Conservation (phyloP, 1,140 invertebrate species). For the Ladona fulva region DNA sequence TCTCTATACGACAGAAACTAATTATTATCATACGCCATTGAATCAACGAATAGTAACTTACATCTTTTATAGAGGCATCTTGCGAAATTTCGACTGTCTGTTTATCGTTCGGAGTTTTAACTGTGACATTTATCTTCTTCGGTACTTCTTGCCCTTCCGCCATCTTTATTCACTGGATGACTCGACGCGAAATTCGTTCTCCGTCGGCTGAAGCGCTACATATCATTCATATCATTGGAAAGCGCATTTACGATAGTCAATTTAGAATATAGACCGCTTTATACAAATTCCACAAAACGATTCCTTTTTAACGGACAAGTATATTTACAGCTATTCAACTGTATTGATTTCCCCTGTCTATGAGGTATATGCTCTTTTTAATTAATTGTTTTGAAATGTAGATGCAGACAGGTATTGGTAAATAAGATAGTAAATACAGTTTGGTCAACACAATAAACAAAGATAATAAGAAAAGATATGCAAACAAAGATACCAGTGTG, state of each 20-base stretch:
- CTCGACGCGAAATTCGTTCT: constrained; percentile 14
- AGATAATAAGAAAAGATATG: no score
- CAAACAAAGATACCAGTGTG: no score
- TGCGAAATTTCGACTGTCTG: constrained; percentile 78
- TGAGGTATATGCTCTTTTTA: no score
- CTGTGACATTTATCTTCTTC: constrained; percentile 72
- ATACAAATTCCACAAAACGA: not conserved
- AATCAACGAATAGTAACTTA: constrained; percentile 44
- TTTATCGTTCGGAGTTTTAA: constrained; percentile 92
- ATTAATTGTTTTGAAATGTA: no score
- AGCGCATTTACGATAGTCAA: not conserved
- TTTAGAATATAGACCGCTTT: not conserved
- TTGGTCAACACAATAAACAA: no score
- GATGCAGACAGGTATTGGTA: no score
- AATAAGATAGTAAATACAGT: no score
- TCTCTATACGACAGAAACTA: no score
- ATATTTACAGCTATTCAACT: no score
- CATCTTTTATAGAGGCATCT: constrained; percentile 81
- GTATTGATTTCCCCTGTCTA: no score
- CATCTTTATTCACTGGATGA: constrained; percentile 28
- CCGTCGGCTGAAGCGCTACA: constrained; percentile 9
- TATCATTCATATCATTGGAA: not conserved
- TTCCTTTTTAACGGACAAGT: no score
- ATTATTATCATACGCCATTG: not conserved
- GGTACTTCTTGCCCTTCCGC: constrained; percentile 35